A percentile compares a stretch with the other conserved stretches of the same genome.
These are phyloP conservation scores for Eptesicus fuscus DNA, from an alignment of 2,113 vertebrate genomes.

Conservation along the genomic window DNA sequence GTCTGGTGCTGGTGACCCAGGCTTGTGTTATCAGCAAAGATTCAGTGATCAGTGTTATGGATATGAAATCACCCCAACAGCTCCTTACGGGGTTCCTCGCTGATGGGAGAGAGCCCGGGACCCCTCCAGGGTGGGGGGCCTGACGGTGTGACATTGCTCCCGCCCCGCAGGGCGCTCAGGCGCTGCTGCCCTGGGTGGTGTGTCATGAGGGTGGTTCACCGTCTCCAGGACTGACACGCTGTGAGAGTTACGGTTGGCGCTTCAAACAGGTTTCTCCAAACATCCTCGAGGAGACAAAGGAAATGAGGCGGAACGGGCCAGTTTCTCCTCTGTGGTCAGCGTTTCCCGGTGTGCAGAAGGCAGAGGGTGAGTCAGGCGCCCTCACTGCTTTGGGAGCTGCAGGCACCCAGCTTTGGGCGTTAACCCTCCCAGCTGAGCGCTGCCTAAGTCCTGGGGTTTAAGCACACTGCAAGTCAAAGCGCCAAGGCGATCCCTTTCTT, in stretches of 20 bases:
- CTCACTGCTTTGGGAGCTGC: neutral
- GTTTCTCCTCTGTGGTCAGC: constrained; percentile 39
- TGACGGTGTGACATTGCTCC: neutral
- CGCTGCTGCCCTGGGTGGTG: neutral
- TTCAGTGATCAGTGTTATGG: constrained; percentile 2
- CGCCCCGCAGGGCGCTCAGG: neutral
- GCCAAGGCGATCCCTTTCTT: neutral
- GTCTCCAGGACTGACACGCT: neutral
- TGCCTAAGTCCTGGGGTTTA: neutral
- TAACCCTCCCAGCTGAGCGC: neutral
- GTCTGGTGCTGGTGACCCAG: neutral
- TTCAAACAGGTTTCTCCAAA: constrained; percentile 25
- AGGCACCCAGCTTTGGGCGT: neutral
- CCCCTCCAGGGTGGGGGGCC: neutral
- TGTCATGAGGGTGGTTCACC: neutral
- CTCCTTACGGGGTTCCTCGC: neutral
- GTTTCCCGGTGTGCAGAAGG: neutral
- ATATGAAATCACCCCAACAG: neutral
- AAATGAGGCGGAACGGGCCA: neutral
- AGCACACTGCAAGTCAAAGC: neutral
- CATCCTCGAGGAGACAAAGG: neutral
- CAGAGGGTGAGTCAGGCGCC: constrained; percentile 59
- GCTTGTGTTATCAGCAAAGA: constrained; percentile 27
- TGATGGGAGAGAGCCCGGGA: neutral
- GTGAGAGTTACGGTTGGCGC: neutral